Evolutionary conservation across 2,888 invertebrate genomes (phyloP), one percentile per base, ranked within the genome.

Genomic region (Arenicola marina): DNA sequence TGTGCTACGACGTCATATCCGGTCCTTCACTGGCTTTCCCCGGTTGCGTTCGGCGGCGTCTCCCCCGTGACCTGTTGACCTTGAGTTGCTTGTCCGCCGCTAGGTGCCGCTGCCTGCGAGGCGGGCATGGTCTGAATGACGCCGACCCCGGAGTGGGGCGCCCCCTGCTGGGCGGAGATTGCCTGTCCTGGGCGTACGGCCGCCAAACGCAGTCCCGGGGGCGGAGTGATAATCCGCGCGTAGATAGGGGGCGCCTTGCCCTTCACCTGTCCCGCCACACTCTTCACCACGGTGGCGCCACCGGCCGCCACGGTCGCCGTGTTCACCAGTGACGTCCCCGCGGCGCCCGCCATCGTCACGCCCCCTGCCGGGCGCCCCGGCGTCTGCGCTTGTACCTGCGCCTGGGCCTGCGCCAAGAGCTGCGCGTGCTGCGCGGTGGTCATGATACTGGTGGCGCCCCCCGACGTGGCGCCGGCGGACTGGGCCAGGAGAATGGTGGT

Each of bases 401-500:
- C n/a, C n/a, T n/a, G n/a, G n/a, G n/a, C n/a, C n/a, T n/a, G n/a
- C n/a, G n/a, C n/a, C n/a, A n/a, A n/a, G n/a, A n/a, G n/a, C n/a
- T n/a, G n/a, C n/a, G n/a, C n/a, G n/a, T n/a, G n/a, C n/a, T n/a
- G n/a, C n/a, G n/a, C n/a, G n/a, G n/a, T n/a, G n/a, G n/a, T n/a
- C n/a, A n/a, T n/a, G n/a, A n/a, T n/a, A n/a, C n/a, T n/a, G n/a
- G n/a, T n/a, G n/a, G n/a, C n/a, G n/a, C n/a, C n/a, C n/a, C n/a
- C n/a, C n/a, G n/a, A n/a, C n/a, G n/a, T n/a, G n/a, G n/a, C n/a
- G n/a, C n/a, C n/a, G 4, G 57, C 51, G 29, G 79, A 78, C 69
- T 79, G 80, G 7, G 79, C 76, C 61, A 81, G 77, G 32, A 81
- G 72, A 51, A 81, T 76, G 44, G 80, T 79, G 32, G 79, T 78